Evolutionary conservation across 2,797 vertebrate species (phyloP), one percentile per base, ranked within the genome.

Genomic region (Siniperca obscura): DNA sequence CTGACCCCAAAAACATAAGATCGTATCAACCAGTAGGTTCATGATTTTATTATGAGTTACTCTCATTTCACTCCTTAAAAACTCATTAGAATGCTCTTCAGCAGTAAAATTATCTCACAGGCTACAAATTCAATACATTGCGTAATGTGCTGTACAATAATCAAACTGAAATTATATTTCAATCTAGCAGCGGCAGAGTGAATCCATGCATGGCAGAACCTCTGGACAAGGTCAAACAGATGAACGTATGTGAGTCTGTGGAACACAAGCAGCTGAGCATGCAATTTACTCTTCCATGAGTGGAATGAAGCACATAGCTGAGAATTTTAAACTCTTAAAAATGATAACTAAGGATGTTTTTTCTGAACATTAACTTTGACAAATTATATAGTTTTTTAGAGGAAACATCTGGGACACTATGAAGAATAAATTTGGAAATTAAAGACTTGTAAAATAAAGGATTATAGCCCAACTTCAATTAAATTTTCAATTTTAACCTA

Each of bases 111-210:
- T 59, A 90, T 85, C 76, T 78, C 4, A 1, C 40, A 13, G 30
- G 57, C 80, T 68, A 62, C 62, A 83, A 44, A 83, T 82, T 56
- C 55, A 53, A 30, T 48, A 65, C 46, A 67, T 64, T 61, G 80
- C 14, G 21, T 60, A 89, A 83, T 12, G 69, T 76, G 82, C 34
- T 27, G n/a, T 75, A 73, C 83, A 80, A 86, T 78, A 89, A 88
- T 91, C 82, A 86, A 69, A 82, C n/a, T 82, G 40, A 86, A 92
- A 90, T 89, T 72, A 79, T 74, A 81, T 88, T 85, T 89, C 50
- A 81, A 46, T 82, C 59, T 38, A 50, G 40, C 83, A n/a, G 69
- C 69, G 59, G 86, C 61, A 61, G 81, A 85, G 78, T 61, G 78
- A 88, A 81, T 69, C 62, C 76, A 87, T 62, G 68, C 78, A 38